phyloP scores from a whole-genome alignment of 2,113 vertebrate genomes.

The Fregetta grallaria region DNA sequence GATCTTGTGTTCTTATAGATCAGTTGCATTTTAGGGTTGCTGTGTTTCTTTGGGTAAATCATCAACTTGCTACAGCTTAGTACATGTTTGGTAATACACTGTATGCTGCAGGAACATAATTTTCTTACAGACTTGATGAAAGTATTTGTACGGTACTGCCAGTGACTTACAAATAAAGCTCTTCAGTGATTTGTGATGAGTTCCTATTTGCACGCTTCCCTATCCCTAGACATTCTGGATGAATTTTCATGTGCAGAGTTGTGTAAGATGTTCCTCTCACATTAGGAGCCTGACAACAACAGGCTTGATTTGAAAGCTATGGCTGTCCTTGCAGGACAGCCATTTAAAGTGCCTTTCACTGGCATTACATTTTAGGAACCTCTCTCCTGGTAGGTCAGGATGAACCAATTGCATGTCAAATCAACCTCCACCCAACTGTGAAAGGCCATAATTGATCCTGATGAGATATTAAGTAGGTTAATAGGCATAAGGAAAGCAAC shows the following conservation, averaged over 20 bases:
- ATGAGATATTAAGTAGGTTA: neutral
- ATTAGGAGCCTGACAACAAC: neutral
- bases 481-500: neutral
- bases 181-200: neutral
- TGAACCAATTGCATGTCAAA: neutral
- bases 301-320: neutral
- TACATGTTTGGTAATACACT: neutral
- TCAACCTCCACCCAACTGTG: neutral
- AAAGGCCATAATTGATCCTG: neutral
- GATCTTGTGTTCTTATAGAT: neutral
- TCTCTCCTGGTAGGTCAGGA: neutral
- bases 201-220: neutral
- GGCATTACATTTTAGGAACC: neutral
- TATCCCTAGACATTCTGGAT: neutral
- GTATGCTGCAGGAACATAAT: neutral
- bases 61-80: neutral
- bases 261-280: neutral
- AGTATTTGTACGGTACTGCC: neutral
- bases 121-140: neutral
- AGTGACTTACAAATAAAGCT: neutral
- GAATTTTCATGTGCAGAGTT: neutral
- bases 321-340: neutral
- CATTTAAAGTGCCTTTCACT: neutral
- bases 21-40: neutral
- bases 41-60: neutral